Base-by-base conservation (phyloP, 2,888 invertebrate species). In the Limnephilus marmoratus region DNA sequence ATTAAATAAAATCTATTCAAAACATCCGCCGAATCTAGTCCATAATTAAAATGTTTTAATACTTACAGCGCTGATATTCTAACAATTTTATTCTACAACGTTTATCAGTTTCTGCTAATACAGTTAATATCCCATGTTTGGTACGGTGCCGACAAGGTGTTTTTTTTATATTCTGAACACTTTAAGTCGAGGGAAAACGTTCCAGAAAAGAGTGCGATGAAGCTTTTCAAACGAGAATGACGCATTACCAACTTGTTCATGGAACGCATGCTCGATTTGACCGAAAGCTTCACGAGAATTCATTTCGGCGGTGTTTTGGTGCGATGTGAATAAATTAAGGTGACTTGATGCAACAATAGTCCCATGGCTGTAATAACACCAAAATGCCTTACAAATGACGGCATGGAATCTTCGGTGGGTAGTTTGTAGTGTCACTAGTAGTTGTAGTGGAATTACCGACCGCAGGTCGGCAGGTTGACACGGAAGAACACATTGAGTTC, bases 401-500 rank as follows among this genome's bases (percentile, higher is more conserved):
- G 85, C 45, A 49, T 29, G 45, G 45, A n/a, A 83, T 41, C 85
- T 13, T 45, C 45, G 49, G 85, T n/a, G 41, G 29, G 12, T 41
- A 11, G 49, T 86, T 41, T n/a, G 49, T 86, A 45, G 37, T 86
- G 85, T 45, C 45, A 45, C 45, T 41, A 45, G 45, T 29, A 13
- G 45, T 82, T 29, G 41, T 9, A n/a, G 41, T 37, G 85, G 34
- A 87, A 81, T 95, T 95, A 96, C 95, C 97, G 96, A 95, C 97
- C 97, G 96, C 99, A 99, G 93, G 98, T 98, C 94, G 98, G 98
- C 94, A 98, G 96, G 96, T 98, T 99, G 94, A 99, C 98, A 94
- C 97, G 97, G 96, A 98, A 98, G 97, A 99, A 99, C 94, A 98
- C 98, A 95, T 99, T 99, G 94, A 99, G 97, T 96, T 99, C 99